Conservation (phyloP, 2,113 vertebrate genomes). For the Dicentrarchus labrax region DNA sequence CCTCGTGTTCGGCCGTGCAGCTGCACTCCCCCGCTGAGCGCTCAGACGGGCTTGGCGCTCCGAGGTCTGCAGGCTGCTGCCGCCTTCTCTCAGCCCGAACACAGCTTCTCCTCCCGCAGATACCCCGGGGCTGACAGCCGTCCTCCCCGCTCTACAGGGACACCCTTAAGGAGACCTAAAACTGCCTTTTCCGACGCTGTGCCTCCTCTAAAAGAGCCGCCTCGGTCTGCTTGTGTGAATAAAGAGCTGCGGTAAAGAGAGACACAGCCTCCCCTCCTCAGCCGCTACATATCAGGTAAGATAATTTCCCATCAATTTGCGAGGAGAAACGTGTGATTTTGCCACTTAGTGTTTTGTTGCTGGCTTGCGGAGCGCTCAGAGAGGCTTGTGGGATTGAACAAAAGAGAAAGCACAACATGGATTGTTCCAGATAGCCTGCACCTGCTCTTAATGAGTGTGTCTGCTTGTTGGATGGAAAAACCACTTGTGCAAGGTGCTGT, state of each 20-base stretch:
- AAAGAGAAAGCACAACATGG: constrained; percentile 8
- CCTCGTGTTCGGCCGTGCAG: constrained; percentile 37
- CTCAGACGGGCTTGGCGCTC: constrained; percentile 67
- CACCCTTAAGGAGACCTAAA: constrained; percentile 10
- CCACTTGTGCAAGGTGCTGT: constrained; percentile 47
- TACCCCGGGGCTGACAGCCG: constrained; percentile 10
- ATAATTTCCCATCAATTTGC: constrained; percentile 36
- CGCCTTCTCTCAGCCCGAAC: constrained; percentile 44
- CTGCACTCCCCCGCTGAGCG: constrained; percentile 64
- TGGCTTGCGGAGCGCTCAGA: neutral
- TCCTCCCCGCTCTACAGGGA: constrained; percentile 45
- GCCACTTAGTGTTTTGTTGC: constrained; percentile 25
- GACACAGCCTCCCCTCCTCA: constrained; percentile 22
- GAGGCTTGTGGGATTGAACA: constrained; percentile 13
- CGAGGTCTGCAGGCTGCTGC: constrained; percentile 60
- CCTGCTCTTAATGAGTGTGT: constrained; percentile 45
- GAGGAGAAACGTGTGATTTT: constrained; percentile 3
- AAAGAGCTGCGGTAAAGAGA: constrained; percentile 31
- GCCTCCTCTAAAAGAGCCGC: neutral
- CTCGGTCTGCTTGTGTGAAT: constrained; percentile 3
- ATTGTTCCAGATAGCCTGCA: constrained; percentile 43
- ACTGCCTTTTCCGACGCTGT: constrained; percentile 3
- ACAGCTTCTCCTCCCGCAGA: constrained; percentile 33
- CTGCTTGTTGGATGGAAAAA: constrained; percentile 20
- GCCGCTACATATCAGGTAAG: constrained; percentile 74